Base-by-base conservation (phyloP, 2,888 invertebrate species). In the Gerris lacustris region DNA sequence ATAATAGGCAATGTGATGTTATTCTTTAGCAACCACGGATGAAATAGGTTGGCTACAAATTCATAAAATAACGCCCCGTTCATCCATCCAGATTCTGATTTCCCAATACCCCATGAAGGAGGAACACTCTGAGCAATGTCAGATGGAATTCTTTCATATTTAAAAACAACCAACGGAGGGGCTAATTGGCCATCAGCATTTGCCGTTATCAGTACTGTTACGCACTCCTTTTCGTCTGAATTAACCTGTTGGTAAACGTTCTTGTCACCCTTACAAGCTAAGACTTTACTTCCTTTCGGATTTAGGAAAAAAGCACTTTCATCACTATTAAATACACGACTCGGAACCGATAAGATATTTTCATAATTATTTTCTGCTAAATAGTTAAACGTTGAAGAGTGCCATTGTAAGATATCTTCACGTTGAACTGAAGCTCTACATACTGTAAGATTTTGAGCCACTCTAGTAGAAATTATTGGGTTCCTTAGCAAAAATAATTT, bases 21-120 rank as follows among this genome's bases (percentile, higher is more conserved):
- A 70, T 79, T 77, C 70, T 76, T 73, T 64, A 76, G 63, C 63
- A 81, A 72, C 79, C 80, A 81, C 63, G 78, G 78, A 73, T 77
- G 72, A 75, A 81, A 80, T 44, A 79, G 74, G 74, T 80, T 79
- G 7, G 77, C 76, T 6, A 80, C 76, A 73, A 78, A 81, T 75
- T 81, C 79, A 73, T 75, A 80, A 76, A 82, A 81, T 5, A 76
- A 77, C 74, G 78, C 78, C 2, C 77, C 74, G 9, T 78, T 80
- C 80, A 80, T 82, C 82, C 81, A 81, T 6, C 80, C 81, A 69
- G 74, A 78, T 15, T 81, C 80, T 5, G 79, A 79, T 72, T 77
- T 79, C 71, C 80, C 81, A 45, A 80, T 70, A 64, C 78, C 77
- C 80, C 80, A 82, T 11, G 74, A 76, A 73, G 43, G 6, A 63